Evolutionary conservation across 2,888 invertebrate genomes (phyloP).

Genomic region (Mythimna pallens): DNA sequence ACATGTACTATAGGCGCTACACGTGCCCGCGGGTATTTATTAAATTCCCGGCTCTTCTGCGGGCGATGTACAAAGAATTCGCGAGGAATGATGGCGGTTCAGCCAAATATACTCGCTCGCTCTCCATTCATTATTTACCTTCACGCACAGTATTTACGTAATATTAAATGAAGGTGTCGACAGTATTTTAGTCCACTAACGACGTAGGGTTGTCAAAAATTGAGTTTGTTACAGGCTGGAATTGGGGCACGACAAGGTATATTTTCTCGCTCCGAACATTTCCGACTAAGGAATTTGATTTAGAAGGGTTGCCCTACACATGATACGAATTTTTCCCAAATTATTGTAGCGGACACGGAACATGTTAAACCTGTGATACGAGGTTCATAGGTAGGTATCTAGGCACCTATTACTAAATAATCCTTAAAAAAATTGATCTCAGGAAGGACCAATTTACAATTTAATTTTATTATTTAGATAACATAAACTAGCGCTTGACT

Average conservation of each 20-base stretch:
- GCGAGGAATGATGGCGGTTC: background rate
- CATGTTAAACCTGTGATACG: background rate
- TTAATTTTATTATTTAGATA: too few species aligned
- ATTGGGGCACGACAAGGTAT: background rate
- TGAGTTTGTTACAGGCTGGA: constrained; percentile 3
- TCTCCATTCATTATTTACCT: constrained; percentile 28
- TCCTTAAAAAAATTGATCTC: too few species aligned
- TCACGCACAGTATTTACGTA: constrained; percentile 22
- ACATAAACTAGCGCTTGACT: too few species aligned
- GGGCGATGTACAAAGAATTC: constrained; percentile 18
- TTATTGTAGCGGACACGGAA: background rate
- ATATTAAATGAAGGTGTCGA: constrained; percentile 10
- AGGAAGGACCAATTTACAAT: too few species aligned
- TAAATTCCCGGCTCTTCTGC: constrained; percentile 41
- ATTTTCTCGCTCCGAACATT: constrained; percentile 8
- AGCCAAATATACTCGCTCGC: constrained; percentile 12
- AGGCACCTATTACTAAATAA: too few species aligned
- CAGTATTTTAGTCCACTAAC: constrained; percentile 13
- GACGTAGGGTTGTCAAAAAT: constrained; percentile 15
- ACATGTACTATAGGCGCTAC: background rate
- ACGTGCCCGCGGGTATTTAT: constrained; percentile 26
- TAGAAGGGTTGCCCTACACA: constrained; percentile 5
- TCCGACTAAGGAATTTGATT: constrained; percentile 17
- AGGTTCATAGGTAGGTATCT: background rate
- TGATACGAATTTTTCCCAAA: background rate